Base-by-base conservation (phyloP, 2,888 invertebrate genomes). In the Altica lythri region DNA sequence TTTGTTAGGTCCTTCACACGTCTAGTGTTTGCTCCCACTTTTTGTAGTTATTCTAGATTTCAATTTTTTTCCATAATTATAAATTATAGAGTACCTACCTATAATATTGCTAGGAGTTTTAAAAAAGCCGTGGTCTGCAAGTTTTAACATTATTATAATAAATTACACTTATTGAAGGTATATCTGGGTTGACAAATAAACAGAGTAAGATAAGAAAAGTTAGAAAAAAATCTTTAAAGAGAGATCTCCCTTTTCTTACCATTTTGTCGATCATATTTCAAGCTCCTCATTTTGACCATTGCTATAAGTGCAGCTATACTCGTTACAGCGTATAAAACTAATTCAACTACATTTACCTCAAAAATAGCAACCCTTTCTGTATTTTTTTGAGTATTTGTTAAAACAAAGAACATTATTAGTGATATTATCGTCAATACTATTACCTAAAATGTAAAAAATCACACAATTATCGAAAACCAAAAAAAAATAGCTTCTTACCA, bases 391-490 rank as follows among this genome's bases (percentile, higher is more conserved):
- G 57, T 53, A 49, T 86, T 86, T 14, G 61, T 65, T 40, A 95
- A 77, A 1, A 94, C 93, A 74, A 93, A 94, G 78, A 94, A 94
- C 82, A 93, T 86, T 48, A 95, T 92, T 56, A 94, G 83, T 9
- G 89, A 88, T 68, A 94, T 90, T 43, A 92, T 91, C 0, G 75
- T 75, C 52, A 90, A 80, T 0, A 93, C 92, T 47, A 92, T 86
- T 90, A 95, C 54, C 59, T 59, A 40, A 17, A 55, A 55, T n/a
- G n/a, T 17, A 35, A 35, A 35, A 35, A 32, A 10, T 32, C 14
- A 14, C 1, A 32, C 1, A 14, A 32, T 6, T 13, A 32, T 9
- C 32, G 2, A 4, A 35, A 35, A 17, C 16, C 4, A 35, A 17
- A 16, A 6, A 9, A 17, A 17, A 19, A 19, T 19, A n/a, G 10